These are phyloP conservation scores for Dasypus novemcinctus DNA, from an alignment of 2,113 vertebrate species.

Conservation along the genomic window DNA sequence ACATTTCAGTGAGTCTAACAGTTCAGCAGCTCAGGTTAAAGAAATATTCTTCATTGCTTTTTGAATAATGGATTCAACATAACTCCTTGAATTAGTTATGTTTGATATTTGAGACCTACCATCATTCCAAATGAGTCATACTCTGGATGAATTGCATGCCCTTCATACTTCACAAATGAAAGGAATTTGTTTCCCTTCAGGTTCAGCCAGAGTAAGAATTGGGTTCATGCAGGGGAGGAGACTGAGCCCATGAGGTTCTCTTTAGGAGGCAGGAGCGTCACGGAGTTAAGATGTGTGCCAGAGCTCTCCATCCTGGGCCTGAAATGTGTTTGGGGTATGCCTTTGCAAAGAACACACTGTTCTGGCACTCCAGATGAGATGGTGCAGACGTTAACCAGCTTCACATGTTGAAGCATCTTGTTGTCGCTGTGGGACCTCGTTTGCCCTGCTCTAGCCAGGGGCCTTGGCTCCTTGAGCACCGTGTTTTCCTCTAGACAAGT, in stretches of 20 bases:
- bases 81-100: background rate
- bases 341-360: background rate
- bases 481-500: background rate
- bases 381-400: slow-evolving; percentile 23
- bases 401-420: background rate
- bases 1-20: background rate
- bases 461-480: background rate
- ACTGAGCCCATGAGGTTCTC: background rate
- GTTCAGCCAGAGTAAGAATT: background rate
- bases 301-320: background rate
- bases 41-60: background rate
- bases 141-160: background rate
- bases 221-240: background rate
- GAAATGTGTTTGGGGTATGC: background rate
- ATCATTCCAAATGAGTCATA: background rate
- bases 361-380: background rate
- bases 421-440: background rate
- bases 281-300: background rate
- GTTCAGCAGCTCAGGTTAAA: background rate
- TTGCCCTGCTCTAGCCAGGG: background rate
- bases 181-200: background rate
- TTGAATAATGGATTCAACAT: background rate
- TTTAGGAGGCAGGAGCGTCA: background rate
- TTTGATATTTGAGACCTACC: background rate
- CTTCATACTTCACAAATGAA: background rate